Evolutionary conservation across 2,113 vertebrate species (phyloP), one percentile per base, ranked within the genome.

Genomic region (Poeciliopsis occidentalis): DNA sequence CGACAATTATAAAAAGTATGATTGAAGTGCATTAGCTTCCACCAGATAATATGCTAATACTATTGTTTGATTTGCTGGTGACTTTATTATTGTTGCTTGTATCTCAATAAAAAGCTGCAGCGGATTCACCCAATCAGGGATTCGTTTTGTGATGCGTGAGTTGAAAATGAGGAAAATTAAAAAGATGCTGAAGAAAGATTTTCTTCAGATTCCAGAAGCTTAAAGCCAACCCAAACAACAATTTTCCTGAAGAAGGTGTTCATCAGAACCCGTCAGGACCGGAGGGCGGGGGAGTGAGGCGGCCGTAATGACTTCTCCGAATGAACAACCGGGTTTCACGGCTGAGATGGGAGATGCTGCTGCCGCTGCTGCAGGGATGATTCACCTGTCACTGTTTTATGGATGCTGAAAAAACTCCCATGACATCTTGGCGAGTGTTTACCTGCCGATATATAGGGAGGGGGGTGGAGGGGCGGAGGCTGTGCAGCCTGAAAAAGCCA

Each of bases 341-440:
- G 37, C 71, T 62, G 67, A 67, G 67, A 64, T 47, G 37, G 1
- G 10, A 71, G 26, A 39, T 44, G 30, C 67, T 34, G 41, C 65
- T 67, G 39, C 57, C n/a, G 30, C 67, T n/a, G 41, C 65, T 75
- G 39, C 57, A 57, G 65, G 68, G 37, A 57, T 54, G 66, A 30
- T 64, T 73, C 66, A 69, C 66, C 47, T 73, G 65, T 65, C 41
- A 17, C 51, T 27, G 37, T 11, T 71, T 75, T 71, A 67, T 67
- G 26, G 62, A 60, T 57, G 47, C 64, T 67, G 37, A 75, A 67
- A 74, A 79, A 51, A 0, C 44, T 76, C 64, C 69, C 26, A 2
- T 68, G 69, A 73, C 74, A 82, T 60, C 39, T 4, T 47, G 60
- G 51, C 64, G 4, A 41, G 73, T 0, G 63, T 73, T 70, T 69